phyloP scores from a whole-genome alignment of 2,888 invertebrate species.

The Theristus sp. region DNA sequence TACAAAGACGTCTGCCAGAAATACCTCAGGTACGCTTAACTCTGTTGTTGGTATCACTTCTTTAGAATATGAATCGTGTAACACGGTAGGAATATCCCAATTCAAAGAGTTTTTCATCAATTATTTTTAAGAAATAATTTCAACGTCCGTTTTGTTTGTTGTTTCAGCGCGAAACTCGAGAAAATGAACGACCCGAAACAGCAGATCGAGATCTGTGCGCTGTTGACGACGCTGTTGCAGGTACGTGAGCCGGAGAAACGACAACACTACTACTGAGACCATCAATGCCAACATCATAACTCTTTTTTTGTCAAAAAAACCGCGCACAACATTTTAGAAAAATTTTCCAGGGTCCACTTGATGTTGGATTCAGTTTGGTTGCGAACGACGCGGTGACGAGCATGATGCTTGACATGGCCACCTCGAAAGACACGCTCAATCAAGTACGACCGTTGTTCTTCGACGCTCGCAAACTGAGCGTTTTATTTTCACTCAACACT shows the following conservation, averaged over 20 bases:
- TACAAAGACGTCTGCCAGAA: slow-evolving; percentile 61
- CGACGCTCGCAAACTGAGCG: neutral
- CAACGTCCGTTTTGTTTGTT: neutral
- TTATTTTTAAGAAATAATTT: too few relatives aligned
- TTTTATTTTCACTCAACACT: slow-evolving; percentile 1
- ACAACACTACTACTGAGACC: too few relatives aligned
- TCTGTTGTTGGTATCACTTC: neutral
- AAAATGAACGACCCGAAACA: slow-evolving; percentile 13
- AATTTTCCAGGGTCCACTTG: slow-evolving; percentile 62
- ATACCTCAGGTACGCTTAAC: slow-evolving; percentile 46
- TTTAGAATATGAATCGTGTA: too few relatives aligned
- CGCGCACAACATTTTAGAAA: too few relatives aligned
- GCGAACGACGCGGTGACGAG: slow-evolving; percentile 61
- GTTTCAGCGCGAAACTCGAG: slow-evolving; percentile 14
- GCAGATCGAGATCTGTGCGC: slow-evolving; percentile 16
- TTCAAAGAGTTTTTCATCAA: too few relatives aligned
- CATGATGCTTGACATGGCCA: slow-evolving; percentile 91
- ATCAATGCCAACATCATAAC: too few relatives aligned
- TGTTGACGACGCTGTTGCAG: slow-evolving; percentile 57
- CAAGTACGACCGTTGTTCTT: slow-evolving; percentile 31
- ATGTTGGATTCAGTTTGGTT: slow-evolving; percentile 57
- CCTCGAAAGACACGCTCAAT: slow-evolving; percentile 62
- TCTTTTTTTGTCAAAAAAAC: too few relatives aligned
- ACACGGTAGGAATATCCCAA: too few relatives aligned
- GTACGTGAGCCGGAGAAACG: slow-evolving; percentile 19